These are phyloP conservation scores for Nansenia antarctica DNA, from an alignment of 2,113 vertebrate genomes.

Conservation along the genomic window DNA sequence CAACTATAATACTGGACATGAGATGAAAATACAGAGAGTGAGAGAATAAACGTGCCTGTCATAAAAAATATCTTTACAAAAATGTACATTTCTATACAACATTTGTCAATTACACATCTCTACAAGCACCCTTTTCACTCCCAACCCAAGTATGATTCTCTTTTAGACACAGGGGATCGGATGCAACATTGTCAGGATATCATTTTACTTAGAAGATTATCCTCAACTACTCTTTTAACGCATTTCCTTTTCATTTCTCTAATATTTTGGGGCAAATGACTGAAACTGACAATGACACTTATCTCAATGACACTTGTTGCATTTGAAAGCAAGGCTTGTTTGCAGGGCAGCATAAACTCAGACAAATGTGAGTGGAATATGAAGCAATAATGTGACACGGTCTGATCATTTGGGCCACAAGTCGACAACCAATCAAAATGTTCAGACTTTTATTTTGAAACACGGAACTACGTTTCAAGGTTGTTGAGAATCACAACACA, in stretches of 20 bases:
- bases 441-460: no score
- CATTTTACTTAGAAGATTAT: conserved; percentile 25
- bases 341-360: conserved; percentile 36
- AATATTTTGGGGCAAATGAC: no score
- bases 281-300: no score
- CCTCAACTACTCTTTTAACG: conserved; percentile 25
- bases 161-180: conserved; percentile 20
- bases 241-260: not conserved
- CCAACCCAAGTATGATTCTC: conserved; percentile 4
- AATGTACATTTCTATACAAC: conserved; percentile 81
- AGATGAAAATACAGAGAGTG: conserved; percentile 75
- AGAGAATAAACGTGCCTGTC: conserved; percentile 77
- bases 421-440: not conserved
- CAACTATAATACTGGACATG: conserved; percentile 55
- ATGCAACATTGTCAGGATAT: conserved; percentile 27
- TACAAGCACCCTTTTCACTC: conserved; percentile 17
- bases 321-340: conserved; percentile 31
- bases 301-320: not conserved
- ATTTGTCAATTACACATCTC: conserved; percentile 44
- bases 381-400: not conserved
- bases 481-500: no score
- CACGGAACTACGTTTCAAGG: no score
- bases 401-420: not conserved
- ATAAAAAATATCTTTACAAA: conserved; percentile 83
- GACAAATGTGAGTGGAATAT: conserved; percentile 25